Evolutionary conservation across 2,888 invertebrate species (phyloP).

Genomic region (Tigriopus californicus): DNA sequence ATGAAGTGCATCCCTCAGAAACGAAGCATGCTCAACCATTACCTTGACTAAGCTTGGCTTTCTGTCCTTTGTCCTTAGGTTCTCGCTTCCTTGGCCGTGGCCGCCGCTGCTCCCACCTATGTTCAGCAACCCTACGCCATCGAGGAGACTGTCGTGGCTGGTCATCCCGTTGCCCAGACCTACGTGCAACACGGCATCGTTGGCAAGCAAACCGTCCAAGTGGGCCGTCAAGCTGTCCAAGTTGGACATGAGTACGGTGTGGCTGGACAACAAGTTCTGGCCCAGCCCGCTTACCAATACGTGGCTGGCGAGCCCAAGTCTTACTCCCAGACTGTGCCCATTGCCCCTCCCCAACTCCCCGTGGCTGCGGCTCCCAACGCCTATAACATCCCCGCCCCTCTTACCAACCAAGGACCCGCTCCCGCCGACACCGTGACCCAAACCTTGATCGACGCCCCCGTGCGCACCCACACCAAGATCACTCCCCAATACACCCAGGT

Average conservation of each 20-base stretch:
- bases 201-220: constrained; percentile 6
- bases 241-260: neutral
- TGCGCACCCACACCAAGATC: constrained; percentile 11
- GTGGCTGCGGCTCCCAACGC: neutral
- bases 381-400: constrained; percentile 8
- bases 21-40: too few relatives aligned
- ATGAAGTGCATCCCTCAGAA: too few relatives aligned
- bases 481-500: constrained; percentile 1
- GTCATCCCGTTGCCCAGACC: neutral
- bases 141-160: neutral
- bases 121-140: constrained; percentile 1
- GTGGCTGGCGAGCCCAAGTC: constrained; percentile 10
- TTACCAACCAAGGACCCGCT: neutral
- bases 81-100: neutral
- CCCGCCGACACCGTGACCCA: constrained; percentile 8
- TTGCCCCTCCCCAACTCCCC: constrained; percentile 9
- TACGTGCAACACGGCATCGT: constrained; percentile 3
- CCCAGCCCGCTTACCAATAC: constrained; percentile 8
- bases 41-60: neutral
- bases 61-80: neutral
- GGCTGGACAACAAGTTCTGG: neutral
- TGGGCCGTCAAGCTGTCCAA: constrained; percentile 8
- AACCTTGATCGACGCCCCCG: constrained; percentile 1
- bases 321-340: neutral
- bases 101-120: neutral